Conservation (phyloP, 2,888 invertebrate genomes). For the Dasysyrphus albostriatus region DNA sequence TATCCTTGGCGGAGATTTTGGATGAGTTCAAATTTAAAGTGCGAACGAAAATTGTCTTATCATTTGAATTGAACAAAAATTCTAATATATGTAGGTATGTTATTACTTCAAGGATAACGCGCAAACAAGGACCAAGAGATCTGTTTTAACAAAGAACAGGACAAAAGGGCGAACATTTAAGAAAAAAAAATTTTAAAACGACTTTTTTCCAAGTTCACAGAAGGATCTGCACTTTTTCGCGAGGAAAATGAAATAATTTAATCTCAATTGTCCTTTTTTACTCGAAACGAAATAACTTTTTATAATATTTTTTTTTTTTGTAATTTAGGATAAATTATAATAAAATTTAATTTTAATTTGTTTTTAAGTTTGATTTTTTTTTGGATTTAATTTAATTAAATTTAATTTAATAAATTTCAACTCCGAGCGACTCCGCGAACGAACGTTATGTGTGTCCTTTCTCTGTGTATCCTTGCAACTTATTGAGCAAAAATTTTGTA, state of each 20-base stretch:
- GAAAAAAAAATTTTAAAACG: neutral
- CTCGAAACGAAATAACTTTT: neutral
- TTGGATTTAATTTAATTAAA: too few species aligned
- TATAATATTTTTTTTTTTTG: neutral
- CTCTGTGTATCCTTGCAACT: conserved; percentile 84
- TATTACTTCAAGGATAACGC: conserved; percentile 68
- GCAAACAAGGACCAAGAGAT: conserved; percentile 16
- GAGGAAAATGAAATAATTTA: neutral
- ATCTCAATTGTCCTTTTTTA: neutral
- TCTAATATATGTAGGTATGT: neutral
- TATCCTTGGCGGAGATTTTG: conserved; percentile 15
- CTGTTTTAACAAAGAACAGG: conserved; percentile 42
- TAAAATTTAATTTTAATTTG: conserved; percentile 19
- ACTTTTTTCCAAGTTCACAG: conserved; percentile 1
- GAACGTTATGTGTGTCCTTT: conserved; percentile 81
- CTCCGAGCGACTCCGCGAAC: conserved; percentile 76
- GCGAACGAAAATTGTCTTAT: neutral
- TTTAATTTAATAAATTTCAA: conserved; percentile 45
- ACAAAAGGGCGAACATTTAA: neutral
- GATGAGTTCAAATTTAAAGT: conserved; percentile 1
- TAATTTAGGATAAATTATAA: neutral
- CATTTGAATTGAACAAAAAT: neutral
- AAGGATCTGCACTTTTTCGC: conserved; percentile 14
- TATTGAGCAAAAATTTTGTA: conserved; percentile 81
- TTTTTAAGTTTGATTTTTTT: neutral